These are phyloP conservation scores for Chaunax sp. DNA, from an alignment of 2,797 vertebrate genomes.

Conservation along the genomic window DNA sequence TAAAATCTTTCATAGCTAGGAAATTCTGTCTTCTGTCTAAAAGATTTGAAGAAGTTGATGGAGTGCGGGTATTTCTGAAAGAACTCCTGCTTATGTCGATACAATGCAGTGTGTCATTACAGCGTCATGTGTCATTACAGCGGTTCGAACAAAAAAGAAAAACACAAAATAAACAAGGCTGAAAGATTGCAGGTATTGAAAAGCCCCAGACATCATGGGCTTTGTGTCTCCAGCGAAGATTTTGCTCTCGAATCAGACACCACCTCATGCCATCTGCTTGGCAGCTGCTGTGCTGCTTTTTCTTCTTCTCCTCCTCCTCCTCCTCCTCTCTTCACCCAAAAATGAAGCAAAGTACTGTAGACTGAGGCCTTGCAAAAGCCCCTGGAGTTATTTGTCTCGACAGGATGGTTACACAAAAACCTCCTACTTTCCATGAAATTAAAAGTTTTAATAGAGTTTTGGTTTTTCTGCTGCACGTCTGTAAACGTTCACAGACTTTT, in stretches of 20 bases:
- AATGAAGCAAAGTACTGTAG: slow-evolving; percentile 75
- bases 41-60: too few species aligned
- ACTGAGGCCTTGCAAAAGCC: slow-evolving; percentile 74
- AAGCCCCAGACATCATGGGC: slow-evolving; percentile 37
- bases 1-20: background rate
- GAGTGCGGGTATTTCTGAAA: too few species aligned
- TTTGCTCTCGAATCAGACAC: slow-evolving; percentile 60
- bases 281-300: slow-evolving; percentile 59
- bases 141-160: slow-evolving; percentile 13
- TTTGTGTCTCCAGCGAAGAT: slow-evolving; percentile 52
- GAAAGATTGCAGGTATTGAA: slow-evolving; percentile 47
- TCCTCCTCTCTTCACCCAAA: slow-evolving; percentile 45
- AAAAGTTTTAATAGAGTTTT: slow-evolving; percentile 13
- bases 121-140: slow-evolving; percentile 35
- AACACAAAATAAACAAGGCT: slow-evolving; percentile 40
- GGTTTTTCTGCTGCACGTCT: slow-evolving; percentile 25
- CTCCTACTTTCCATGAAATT: slow-evolving; percentile 52
- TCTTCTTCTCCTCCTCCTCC: slow-evolving; percentile 41
- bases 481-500: slow-evolving; percentile 29
- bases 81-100: too few species aligned
- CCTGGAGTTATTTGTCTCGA: slow-evolving; percentile 74
- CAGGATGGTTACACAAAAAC: slow-evolving; percentile 59
- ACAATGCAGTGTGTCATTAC: too few species aligned
- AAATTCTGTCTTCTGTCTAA: too few species aligned
- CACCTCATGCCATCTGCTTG: slow-evolving; percentile 50